Percentiles rank a stretch among this genome's conserved stretches.
Evolutionary conservation across 2,888 invertebrate species (phyloP).

Genomic region (Lasioglossum figueresi): DNA sequence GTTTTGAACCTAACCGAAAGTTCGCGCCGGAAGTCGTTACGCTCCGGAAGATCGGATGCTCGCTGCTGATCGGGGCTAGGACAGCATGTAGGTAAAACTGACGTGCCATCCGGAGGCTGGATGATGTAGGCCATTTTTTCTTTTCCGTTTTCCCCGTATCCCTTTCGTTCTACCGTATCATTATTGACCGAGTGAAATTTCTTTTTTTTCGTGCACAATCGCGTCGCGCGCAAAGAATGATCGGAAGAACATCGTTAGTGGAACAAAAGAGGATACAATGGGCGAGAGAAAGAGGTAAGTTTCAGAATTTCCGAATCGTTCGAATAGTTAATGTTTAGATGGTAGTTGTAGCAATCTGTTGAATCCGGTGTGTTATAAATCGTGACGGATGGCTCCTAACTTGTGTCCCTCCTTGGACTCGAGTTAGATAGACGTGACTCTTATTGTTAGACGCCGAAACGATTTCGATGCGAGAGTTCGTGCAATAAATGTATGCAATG

Average conservation of each 20-base stretch:
- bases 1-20: constrained; percentile 25
- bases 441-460: not conserved
- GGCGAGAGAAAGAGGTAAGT: constrained; percentile 95
- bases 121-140: constrained; percentile 39
- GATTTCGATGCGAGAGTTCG: not conserved
- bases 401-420: too few relatives aligned
- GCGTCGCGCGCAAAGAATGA: constrained; percentile 57
- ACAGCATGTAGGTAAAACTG: constrained; percentile 35
- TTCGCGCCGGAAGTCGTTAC: constrained; percentile 28
- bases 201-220: constrained; percentile 25
- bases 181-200: constrained; percentile 7
- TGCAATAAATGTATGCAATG: not conserved
- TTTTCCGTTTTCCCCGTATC: constrained; percentile 7
- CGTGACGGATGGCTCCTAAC: not conserved
- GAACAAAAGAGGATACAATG: constrained; percentile 96
- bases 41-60: constrained; percentile 21
- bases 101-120: constrained; percentile 4
- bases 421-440: not conserved
- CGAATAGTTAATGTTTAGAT: not conserved
- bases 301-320: constrained; percentile 15
- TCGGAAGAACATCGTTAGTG: constrained; percentile 86
- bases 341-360: not conserved
- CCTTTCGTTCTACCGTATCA: not conserved
- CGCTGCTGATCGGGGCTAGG: not conserved
- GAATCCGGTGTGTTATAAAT: not conserved